A percentile compares a stretch with the other conserved stretches of the same genome.
Conservation (phyloP, 2,113 vertebrate genomes). For the Peromyscus leucopus region DNA sequence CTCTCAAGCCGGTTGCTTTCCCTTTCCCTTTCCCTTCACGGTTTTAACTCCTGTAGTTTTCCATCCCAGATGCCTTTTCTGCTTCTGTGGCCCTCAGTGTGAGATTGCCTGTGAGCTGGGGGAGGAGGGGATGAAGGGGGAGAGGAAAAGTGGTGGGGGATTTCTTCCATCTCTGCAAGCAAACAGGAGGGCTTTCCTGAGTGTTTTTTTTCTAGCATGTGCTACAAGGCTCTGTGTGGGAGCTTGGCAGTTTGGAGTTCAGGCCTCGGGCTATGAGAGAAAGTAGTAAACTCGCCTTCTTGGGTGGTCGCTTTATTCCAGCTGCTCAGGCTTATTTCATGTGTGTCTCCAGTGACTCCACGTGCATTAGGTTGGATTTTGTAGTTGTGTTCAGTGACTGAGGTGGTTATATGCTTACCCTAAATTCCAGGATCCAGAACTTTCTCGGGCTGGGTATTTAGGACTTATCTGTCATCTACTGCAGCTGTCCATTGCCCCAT, state of each 20-base stretch:
- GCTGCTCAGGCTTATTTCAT: neutral
- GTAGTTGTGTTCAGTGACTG: neutral
- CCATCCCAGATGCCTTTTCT: neutral
- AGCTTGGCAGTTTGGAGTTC: neutral
- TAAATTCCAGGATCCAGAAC: neutral
- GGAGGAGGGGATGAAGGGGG: neutral
- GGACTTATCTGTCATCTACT: neutral
- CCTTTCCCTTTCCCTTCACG: neutral
- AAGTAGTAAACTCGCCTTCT: neutral
- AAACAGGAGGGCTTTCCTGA: neutral
- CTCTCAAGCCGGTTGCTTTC: neutral
- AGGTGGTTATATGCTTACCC: neutral
- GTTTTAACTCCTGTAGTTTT: neutral
- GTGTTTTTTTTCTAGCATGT: neutral
- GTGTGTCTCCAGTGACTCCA: neutral
- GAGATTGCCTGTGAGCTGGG: neutral
- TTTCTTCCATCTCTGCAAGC: neutral
- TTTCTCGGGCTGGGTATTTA: neutral
- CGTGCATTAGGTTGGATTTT: neutral
- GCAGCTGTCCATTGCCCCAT: neutral
- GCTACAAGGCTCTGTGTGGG: neutral
- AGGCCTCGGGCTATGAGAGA: neutral
- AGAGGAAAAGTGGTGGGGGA: neutral
- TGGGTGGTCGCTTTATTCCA: neutral
- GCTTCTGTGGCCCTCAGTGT: neutral